Evolutionary conservation across 2,888 invertebrate genomes (phyloP).

Genomic region (Dryocosmus kuriphilus): DNA sequence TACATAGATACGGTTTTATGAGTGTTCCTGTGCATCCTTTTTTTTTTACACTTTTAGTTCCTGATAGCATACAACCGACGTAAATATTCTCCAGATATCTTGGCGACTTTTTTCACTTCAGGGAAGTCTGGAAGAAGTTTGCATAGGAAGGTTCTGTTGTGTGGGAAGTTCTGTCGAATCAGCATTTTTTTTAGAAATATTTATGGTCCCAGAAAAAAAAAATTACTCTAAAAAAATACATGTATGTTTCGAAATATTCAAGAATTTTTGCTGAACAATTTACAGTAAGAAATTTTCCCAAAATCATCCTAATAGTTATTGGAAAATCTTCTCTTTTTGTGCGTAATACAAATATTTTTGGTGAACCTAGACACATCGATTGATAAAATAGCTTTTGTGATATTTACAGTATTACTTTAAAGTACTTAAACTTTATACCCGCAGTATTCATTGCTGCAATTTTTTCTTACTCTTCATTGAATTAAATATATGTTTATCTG

Average conservation of each 20-base stretch:
- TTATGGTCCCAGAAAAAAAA: not conserved
- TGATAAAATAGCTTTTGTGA: too few relatives aligned
- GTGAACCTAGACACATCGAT: too few relatives aligned
- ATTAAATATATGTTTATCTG: not conserved
- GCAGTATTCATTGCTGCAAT: not conserved
- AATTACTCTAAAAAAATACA: not conserved
- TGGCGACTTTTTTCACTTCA: constrained; percentile 30
- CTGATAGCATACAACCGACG: constrained; percentile 26
- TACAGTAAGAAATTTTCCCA: not conserved
- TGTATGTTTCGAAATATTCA: not conserved
- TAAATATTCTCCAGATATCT: constrained; percentile 26
- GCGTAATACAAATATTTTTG: too few relatives aligned
- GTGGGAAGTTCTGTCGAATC: not conserved
- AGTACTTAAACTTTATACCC: not conserved
- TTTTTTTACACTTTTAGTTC: constrained; percentile 23
- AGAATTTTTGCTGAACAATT: not conserved
- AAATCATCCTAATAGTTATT: not conserved
- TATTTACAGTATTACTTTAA: not conserved
- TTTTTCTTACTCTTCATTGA: not conserved
- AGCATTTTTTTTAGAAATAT: not conserved
- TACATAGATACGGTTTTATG: constrained; percentile 11
- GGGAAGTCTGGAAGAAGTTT: constrained; percentile 24
- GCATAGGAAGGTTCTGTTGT: not conserved
- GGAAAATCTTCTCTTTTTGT: not conserved
- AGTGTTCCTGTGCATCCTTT: not conserved